Base-by-base conservation (phyloP, 2,113 vertebrate species). In the Falco punctatus region DNA sequence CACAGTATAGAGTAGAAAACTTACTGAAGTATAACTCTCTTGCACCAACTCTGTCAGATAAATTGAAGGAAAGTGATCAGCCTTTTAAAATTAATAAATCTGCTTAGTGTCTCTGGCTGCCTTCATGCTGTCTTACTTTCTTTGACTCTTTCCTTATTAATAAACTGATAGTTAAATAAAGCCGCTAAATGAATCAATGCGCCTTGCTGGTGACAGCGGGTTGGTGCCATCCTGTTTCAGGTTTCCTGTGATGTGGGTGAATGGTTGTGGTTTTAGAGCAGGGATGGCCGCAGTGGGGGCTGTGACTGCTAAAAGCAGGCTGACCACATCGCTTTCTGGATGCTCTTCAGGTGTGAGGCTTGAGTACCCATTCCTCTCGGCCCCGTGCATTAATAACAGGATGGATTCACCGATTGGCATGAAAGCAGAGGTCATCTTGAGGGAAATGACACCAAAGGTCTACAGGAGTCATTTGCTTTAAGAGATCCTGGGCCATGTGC, bases 361-460 rank as follows among this genome's bases (percentile, higher is more conserved):
- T 48, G 91, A 88, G 81, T 57, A 94, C 42, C 57, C 38, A 11
- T 49, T 75, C 44, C 28, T 73, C 46, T 30, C 16, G 49, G 97
- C 92, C 78, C 71, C 58, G n/a, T 54, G 88, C 85, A 73, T 96
- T 92, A 88, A 88, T 96, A 96, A 88, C 75, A 90, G 87, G 80
- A 93, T 97, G 90, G 92, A 94, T 97, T 97, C 88, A 88, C 84
- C 6, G 14, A 77, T 26, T 94, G 96, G 93, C 83, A 66, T 71
- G 91, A 95, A 97, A 96, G 89, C 86, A 96, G 97, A 98, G 98
- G 97, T 97, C 81, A 93, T 97, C 96, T 91, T 92, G 92, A 95
- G 89, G 92, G 97, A 98, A 97, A 97, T 90, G 96, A 98, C 96
- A 97, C 95, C 95, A 65, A 74, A 95, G 96, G 96, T 97, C 97